Evolutionary conservation across 2,888 invertebrate genomes (phyloP).

Genomic region (Arenicola marina): DNA sequence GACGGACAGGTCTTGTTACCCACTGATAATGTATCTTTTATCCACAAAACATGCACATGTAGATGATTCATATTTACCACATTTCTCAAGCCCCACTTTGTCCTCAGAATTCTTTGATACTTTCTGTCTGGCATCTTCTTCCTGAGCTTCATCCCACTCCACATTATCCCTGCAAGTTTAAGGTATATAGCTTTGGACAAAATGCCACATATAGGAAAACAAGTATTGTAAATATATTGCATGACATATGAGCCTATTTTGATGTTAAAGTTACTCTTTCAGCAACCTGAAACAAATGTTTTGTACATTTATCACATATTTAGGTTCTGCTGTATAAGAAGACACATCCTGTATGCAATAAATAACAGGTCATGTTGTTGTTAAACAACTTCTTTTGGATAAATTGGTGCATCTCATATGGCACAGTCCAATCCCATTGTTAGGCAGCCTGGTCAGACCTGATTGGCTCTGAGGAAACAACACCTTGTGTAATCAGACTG

Average conservation of each 20-base stretch:
- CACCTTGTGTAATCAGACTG: too few species aligned
- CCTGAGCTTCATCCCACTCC: constrained; percentile 2
- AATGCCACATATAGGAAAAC: neutral
- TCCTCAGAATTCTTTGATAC: neutral
- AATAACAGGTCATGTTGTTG: neutral
- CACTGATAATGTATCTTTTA: neutral
- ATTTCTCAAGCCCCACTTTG: neutral
- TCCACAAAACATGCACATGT: neutral
- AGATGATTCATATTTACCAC: too few species aligned
- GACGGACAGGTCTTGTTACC: neutral
- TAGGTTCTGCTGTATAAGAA: neutral
- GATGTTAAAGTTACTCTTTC: too few species aligned
- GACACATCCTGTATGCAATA: neutral
- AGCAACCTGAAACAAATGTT: too few species aligned
- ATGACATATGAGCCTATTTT: neutral
- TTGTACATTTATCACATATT: neutral
- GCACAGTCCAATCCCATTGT: too few species aligned
- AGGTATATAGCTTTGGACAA: neutral
- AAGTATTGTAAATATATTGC: neutral
- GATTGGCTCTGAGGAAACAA: too few species aligned
- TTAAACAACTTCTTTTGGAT: too few species aligned
- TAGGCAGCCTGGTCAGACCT: too few species aligned
- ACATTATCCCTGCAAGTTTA: neutral
- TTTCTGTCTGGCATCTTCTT: neutral
- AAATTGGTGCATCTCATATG: too few species aligned